Conservation (phyloP, 2,888 invertebrate genomes). For the Lydus trimaculatus region DNA sequence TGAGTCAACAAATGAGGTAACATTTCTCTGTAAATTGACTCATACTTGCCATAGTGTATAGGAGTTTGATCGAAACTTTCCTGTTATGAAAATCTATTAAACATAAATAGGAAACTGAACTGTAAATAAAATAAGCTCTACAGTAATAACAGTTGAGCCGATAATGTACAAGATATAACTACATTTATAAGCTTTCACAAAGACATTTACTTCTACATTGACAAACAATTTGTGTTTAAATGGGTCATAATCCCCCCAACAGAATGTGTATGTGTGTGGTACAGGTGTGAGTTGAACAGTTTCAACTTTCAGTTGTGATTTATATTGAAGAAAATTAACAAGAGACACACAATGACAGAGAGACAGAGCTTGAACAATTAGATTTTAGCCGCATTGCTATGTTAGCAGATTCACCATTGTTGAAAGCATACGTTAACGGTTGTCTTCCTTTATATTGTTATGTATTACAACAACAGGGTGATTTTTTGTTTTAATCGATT, state of each 20-base stretch:
- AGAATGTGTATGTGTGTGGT: not conserved
- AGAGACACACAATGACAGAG: not conserved
- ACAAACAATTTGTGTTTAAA: conserved; percentile 1
- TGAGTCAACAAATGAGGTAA: not conserved
- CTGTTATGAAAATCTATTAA: not conserved
- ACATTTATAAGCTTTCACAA: not conserved
- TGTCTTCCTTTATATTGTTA: not conserved
- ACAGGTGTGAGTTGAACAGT: conserved; percentile 7
- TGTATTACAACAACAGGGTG: not conserved
- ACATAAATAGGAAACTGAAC: not conserved
- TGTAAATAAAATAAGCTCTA: not conserved
- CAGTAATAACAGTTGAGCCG: not conserved
- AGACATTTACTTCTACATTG: not conserved
- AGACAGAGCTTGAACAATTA: conserved; percentile 4
- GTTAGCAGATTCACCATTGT: not conserved
- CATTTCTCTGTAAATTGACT: not conserved
- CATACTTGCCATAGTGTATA: too few species aligned
- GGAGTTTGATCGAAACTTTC: not conserved
- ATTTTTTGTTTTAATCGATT: not conserved
- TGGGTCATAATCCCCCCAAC: conserved; percentile 8
- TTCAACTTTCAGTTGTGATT: conserved; percentile 4
- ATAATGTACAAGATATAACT: not conserved
- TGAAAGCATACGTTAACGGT: conserved; percentile 10
- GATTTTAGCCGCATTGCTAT: not conserved
- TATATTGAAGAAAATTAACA: conserved; percentile 4